Percentiles rank a stretch among this genome's conserved stretches.
These are phyloP conservation scores for Gallirallus australis DNA, from an alignment of 2,797 vertebrate genomes.

Conservation along the genomic window DNA sequence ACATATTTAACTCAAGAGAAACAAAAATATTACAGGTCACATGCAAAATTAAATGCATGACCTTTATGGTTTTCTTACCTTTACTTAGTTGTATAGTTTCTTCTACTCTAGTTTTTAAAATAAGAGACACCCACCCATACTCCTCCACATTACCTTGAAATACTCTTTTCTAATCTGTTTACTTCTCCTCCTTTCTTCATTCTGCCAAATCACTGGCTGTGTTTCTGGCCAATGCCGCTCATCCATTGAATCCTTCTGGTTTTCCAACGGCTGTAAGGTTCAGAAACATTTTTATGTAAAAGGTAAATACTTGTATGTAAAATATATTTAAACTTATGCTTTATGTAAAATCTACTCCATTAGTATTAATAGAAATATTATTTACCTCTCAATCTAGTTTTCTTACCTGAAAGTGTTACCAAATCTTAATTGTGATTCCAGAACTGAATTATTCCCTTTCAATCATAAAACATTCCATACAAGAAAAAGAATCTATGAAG, in stretches of 20 bases:
- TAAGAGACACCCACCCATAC: background rate
- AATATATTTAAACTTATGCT: too few relatives aligned
- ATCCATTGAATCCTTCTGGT: constrained; percentile 81
- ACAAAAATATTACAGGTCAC: background rate
- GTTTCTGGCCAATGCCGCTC: constrained; percentile 90
- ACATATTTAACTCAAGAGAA: background rate
- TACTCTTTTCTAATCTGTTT: constrained; percentile 97
- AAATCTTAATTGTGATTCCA: background rate
- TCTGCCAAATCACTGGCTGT: constrained; percentile 91
- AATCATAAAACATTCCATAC: background rate
- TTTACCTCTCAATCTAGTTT: background rate
- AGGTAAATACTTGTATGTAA: background rate
- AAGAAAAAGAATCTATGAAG: background rate
- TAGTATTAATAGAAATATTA: background rate
- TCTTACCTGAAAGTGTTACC: background rate
- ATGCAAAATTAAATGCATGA: background rate
- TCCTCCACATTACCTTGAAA: constrained; percentile 86
- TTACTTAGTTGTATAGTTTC: background rate
- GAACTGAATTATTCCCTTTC: background rate
- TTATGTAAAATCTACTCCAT: background rate
- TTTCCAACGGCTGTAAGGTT: constrained; percentile 77
- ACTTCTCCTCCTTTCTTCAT: constrained; percentile 90
- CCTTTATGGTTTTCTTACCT: background rate
- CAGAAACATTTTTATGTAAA: background rate
- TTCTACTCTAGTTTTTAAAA: background rate